A percentile compares a stretch with the other conserved stretches of the same genome.
These are phyloP conservation scores for Ptilonorhynchus violaceus DNA, from an alignment of 2,113 vertebrate genomes.

Conservation along the genomic window DNA sequence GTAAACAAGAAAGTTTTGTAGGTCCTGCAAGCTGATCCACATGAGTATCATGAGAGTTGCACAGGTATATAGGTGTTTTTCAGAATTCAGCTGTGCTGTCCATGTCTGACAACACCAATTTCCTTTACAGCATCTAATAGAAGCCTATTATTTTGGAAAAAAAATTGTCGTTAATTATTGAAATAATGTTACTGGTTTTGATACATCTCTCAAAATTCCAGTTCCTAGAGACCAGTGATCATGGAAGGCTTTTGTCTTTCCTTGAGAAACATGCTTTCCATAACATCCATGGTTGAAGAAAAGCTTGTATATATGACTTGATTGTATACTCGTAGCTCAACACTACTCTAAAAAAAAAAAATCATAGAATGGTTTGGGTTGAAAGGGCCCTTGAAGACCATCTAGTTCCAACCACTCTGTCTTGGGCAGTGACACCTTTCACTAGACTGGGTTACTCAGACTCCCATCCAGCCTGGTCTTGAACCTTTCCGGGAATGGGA, in stretches of 20 bases:
- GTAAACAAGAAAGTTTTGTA: background rate
- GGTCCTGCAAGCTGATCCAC: background rate
- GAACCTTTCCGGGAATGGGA: background rate
- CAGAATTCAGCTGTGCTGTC: background rate
- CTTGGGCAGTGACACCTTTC: fast-evolving
- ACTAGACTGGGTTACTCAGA: background rate
- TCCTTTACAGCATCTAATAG: background rate
- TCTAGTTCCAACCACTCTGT: background rate
- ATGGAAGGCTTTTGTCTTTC: background rate
- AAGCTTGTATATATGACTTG: background rate
- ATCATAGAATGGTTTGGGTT: background rate
- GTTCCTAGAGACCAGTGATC: background rate
- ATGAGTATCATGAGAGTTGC: background rate
- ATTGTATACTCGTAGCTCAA: background rate
- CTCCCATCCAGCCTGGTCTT: background rate
- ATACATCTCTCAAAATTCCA: background rate
- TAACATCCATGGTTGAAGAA: background rate
- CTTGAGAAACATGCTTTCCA: background rate
- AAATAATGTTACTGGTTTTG: background rate
- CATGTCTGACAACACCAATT: background rate
- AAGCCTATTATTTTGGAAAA: background rate
- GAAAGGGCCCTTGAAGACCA: background rate
- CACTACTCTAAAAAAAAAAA: background rate
- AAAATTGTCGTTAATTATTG: background rate
- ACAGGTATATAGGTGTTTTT: background rate